Evolutionary conservation across 2,797 vertebrate genomes (phyloP).

Genomic region (Protosalanx chinensis): DNA sequence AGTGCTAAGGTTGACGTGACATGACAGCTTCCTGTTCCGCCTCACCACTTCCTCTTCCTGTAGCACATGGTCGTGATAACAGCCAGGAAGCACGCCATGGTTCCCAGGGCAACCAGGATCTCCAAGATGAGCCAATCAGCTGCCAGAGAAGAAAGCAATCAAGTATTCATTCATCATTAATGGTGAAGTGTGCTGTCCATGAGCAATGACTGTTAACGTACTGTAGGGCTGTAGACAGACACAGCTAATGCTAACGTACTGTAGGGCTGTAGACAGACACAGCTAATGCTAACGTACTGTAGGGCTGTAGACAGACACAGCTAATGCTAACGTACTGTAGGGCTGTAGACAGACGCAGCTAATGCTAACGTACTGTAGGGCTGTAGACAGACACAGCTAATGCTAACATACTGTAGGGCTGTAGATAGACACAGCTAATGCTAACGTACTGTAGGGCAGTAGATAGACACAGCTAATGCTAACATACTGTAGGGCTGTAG

Average conservation of each 20-base stretch:
- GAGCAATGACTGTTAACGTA: neutral
- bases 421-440: too few species aligned
- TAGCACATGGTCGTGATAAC: conserved; percentile 84
- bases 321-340: conserved; percentile 43
- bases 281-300: conserved; percentile 43
- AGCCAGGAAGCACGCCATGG: conserved; percentile 74
- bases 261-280: too few species aligned
- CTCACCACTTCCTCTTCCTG: conserved; percentile 90
- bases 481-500: conserved; percentile 58
- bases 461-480: too few species aligned
- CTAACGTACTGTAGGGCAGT: too few species aligned
- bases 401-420: conserved; percentile 40
- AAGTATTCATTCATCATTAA: conserved; percentile 8
- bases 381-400: too few species aligned
- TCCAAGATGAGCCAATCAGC: conserved; percentile 85
- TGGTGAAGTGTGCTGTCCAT: neutral
- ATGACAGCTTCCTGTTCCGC: neutral
- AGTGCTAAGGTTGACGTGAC: neutral
- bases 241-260: too few species aligned
- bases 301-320: conserved; percentile 51
- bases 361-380: too few species aligned
- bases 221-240: too few species aligned
- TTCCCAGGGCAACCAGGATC: conserved; percentile 81
- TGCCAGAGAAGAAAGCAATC: conserved; percentile 31
- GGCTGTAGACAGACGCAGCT: conserved; percentile 49